Base-by-base conservation (phyloP, 1,140 invertebrate genomes). In the Brachionus rotundiformis region DNA sequence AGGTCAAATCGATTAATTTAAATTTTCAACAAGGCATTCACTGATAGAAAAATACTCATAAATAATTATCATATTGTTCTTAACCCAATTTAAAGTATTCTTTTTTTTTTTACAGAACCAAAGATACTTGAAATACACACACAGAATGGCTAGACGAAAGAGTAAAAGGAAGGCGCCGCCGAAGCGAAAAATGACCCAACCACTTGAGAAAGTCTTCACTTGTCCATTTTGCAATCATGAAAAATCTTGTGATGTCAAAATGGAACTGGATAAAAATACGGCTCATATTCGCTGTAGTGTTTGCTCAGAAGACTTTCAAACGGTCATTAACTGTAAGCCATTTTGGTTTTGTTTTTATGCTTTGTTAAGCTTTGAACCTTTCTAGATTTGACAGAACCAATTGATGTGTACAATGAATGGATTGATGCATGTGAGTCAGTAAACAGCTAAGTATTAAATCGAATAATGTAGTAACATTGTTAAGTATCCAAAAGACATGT, bases 221-320 rank as follows among this genome's bases (percentile, higher is more conserved):
- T 99, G 98, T 86, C 98, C 97, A 5, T 99, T 99, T 90, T 99
- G 98, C 88, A 99, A 99, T 89, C 97, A 99, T 86, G 97, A 99
- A 88, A 96, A 95, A 85, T 97, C 95, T 1, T 99, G 98, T 89
- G 96, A 99, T 90, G 97, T 99, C 47, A 98, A 98, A 92, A 95
- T 99, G 96, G 96, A 98, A 89, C 93, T 96, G 88, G 91, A 92
- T 11, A 88, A 93, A 11, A 82, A 75, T 44, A 63, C 81, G n/a
- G 82, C 47, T 13, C n/a, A 23, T 1, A 82, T 83, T n/a, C 92
- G 92, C 23, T 99, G 97, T 88, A 90, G 93, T 83, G 95, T 98
- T 1, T 99, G 97, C 86, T 87, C 94, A 83, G 97, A 99, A 89
- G 94, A 96, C 87, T 99, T 95, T 89, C 95, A 98, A 88, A 96